Evolutionary conservation across 2,888 invertebrate species (phyloP).

Genomic region (Acleris cristana): DNA sequence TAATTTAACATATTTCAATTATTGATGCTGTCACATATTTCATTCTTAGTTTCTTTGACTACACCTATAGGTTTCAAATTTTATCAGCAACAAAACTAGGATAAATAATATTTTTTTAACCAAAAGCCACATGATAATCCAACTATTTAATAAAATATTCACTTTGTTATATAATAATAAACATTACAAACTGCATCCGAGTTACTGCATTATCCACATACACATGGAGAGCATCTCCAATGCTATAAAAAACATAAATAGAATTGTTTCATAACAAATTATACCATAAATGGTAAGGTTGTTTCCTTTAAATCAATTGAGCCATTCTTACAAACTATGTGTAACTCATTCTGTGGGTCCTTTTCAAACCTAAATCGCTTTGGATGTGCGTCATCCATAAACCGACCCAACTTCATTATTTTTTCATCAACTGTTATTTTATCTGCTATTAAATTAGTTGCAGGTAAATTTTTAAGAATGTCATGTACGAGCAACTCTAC

Average conservation of each 20-base stretch:
- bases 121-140: conserved; percentile 38
- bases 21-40: too few relatives aligned
- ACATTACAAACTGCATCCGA: conserved; percentile 14
- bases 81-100: background rate
- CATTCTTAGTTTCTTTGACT: too few relatives aligned
- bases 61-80: background rate
- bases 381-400: conserved; percentile 78
- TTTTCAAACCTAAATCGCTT: conserved; percentile 75
- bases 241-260: conserved; percentile 39
- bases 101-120: conserved; percentile 10
- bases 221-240: conserved; percentile 28
- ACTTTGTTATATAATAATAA: conserved; percentile 42
- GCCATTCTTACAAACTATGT: conserved; percentile 81
- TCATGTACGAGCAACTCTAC: conserved; percentile 74
- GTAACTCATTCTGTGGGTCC: conserved; percentile 72
- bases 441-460: conserved; percentile 78
- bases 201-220: conserved; percentile 2
- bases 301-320: conserved; percentile 77
- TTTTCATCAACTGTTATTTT: conserved; percentile 77
- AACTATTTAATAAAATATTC: conserved; percentile 41
- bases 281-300: conserved; percentile 66
- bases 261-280: conserved; percentile 44
- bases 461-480: conserved; percentile 71
- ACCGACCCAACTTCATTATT: conserved; percentile 72
- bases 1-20: too few relatives aligned